phyloP scores from a whole-genome alignment of 2,888 invertebrate species.

The Apoda limacodes region DNA sequence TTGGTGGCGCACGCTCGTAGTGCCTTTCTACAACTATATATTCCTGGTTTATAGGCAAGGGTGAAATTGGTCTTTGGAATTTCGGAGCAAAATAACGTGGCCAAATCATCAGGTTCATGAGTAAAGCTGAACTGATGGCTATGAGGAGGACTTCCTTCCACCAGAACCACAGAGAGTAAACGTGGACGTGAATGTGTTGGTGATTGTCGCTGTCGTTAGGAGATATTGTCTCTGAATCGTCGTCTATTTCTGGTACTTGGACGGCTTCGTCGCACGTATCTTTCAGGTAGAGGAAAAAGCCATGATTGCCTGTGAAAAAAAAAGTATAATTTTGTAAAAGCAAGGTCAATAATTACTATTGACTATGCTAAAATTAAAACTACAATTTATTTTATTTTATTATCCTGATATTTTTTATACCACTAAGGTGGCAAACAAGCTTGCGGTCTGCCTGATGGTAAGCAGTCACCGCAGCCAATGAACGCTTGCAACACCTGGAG shows the following conservation, averaged over 20 bases:
- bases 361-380: too few relatives aligned
- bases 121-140: constrained; percentile 77
- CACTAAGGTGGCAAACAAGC: too few relatives aligned
- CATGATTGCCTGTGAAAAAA: constrained; percentile 76
- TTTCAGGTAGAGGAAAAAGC: constrained; percentile 79
- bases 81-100: constrained; percentile 57
- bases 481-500: too few relatives aligned
- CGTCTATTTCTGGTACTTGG: constrained; percentile 38
- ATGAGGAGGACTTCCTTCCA: constrained; percentile 84
- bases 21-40: constrained; percentile 46
- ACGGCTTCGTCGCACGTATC: constrained; percentile 60
- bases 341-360: too few relatives aligned
- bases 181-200: constrained; percentile 76
- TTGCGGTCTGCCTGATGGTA: too few relatives aligned
- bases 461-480: too few relatives aligned
- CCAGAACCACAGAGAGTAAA: constrained; percentile 83
- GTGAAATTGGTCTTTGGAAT: constrained; percentile 21
- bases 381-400: too few relatives aligned
- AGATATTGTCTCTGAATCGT: constrained; percentile 26
- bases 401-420: too few relatives aligned
- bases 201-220: constrained; percentile 56
- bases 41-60: constrained; percentile 34
- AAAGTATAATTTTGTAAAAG: too few relatives aligned
- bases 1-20: constrained; percentile 28
- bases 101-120: constrained; percentile 76